Evolutionary conservation across 2,888 invertebrate genomes (phyloP).

Genomic region (Endomychus coccineus): DNA sequence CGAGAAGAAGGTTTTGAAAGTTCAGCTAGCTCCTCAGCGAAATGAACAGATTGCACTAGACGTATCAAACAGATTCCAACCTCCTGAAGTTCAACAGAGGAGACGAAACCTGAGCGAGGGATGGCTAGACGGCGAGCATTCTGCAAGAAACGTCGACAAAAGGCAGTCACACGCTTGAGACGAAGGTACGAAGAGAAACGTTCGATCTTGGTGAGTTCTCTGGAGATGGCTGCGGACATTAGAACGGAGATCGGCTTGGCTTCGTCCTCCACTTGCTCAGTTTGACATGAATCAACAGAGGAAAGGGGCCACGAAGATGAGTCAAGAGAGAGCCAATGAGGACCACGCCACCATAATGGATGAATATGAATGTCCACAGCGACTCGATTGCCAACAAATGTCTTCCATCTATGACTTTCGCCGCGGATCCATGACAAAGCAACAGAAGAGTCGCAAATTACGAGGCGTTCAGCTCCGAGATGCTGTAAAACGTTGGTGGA

Average conservation of each 20-base stretch:
- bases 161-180: too few species aligned
- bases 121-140: too few species aligned
- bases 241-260: conserved; percentile 2
- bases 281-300: conserved; percentile 3
- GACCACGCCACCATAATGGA: conserved; percentile 1
- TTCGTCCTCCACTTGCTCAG: conserved; percentile 1
- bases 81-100: conserved; percentile 6
- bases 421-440: too few species aligned
- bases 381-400: not conserved
- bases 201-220: conserved; percentile 3
- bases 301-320: conserved; percentile 1
- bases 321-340: not conserved
- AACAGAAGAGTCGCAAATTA: not conserved
- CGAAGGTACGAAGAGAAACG: too few species aligned
- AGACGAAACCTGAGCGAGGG: conserved; percentile 4
- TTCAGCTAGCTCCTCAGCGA: conserved; percentile 5
- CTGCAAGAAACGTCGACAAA: too few species aligned
- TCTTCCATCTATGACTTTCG: too few species aligned
- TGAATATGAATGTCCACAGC: not conserved
- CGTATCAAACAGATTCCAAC: conserved; percentile 3
- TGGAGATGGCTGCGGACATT: conserved; percentile 2
- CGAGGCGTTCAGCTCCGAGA: conserved; percentile 3
- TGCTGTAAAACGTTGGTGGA: conserved; percentile 5
- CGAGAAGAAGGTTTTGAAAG: conserved; percentile 3
- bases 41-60: conserved; percentile 3